Evolutionary conservation across 2,113 vertebrate genomes (phyloP).

Genomic region (Salvelinus alpinus): DNA sequence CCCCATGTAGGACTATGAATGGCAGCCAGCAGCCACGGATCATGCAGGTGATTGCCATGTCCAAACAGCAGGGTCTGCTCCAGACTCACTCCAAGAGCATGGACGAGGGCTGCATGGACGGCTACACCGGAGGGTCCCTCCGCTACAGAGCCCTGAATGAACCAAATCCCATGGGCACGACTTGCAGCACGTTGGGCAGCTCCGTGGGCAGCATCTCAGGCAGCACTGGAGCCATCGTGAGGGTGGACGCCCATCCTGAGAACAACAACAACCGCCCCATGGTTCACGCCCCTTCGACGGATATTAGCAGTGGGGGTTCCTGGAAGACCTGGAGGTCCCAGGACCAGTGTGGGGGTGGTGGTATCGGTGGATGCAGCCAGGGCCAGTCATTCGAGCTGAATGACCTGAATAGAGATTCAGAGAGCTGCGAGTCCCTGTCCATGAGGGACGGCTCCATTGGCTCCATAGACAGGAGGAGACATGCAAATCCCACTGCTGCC

Average conservation of each 20-base stretch:
- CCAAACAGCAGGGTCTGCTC: conserved; percentile 94
- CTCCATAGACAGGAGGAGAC: conserved; percentile 83
- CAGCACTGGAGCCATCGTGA: conserved; percentile 79
- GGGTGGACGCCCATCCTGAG: conserved; percentile 95
- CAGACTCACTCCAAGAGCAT: conserved; percentile 88
- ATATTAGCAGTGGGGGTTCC: conserved; percentile 86
- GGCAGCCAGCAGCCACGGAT: conserved; percentile 83
- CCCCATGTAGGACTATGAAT: conserved; percentile 77
- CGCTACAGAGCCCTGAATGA: conserved; percentile 85
- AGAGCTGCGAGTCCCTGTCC: conserved; percentile 86
- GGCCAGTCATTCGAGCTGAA: conserved; percentile 93
- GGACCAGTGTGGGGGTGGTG: conserved; percentile 68
- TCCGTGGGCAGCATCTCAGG: conserved; percentile 60
- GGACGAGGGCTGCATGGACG: conserved; percentile 71
- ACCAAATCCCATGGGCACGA: conserved; percentile 75
- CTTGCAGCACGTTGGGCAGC: conserved; percentile 53
- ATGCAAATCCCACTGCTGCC: conserved; percentile 51
- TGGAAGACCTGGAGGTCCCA: conserved; percentile 94
- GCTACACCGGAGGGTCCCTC: conserved; percentile 80
- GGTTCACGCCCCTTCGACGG: conserved; percentile 83
- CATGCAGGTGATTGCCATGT: conserved; percentile 97
- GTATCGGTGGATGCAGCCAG: conserved; percentile 66
- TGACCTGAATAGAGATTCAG: conserved; percentile 91
- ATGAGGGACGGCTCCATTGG: conserved; percentile 77
- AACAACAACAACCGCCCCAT: conserved; percentile 77